Conservation (phyloP, 2,113 vertebrate genomes). For the Mellivora capensis region DNA sequence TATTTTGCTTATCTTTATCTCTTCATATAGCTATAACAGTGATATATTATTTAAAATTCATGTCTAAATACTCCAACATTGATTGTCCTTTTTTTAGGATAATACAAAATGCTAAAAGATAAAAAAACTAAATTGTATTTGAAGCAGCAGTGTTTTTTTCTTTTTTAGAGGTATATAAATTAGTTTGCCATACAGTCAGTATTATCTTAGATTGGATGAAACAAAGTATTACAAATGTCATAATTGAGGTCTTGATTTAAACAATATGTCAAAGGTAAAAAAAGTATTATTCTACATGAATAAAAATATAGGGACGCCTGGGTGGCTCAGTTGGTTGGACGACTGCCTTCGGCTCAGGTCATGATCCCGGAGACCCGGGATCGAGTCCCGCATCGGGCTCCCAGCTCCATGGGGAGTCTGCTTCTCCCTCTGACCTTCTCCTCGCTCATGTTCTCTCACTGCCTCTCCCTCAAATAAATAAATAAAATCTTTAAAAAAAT, state of each 20-base stretch:
- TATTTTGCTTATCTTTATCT: not conserved
- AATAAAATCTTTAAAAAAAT: too few relatives aligned
- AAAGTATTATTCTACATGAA: not conserved
- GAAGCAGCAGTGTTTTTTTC: not conserved
- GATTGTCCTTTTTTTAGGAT: not conserved
- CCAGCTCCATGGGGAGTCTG: too few relatives aligned
- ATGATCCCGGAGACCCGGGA: too few relatives aligned
- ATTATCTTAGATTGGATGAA: not conserved
- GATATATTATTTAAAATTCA: not conserved
- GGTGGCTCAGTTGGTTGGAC: too few relatives aligned
- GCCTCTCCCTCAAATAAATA: too few relatives aligned
- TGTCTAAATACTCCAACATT: not conserved
- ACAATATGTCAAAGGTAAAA: not conserved
- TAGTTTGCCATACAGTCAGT: not conserved
- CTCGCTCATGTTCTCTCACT: too few relatives aligned
- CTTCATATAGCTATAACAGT: not conserved
- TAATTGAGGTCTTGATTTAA: not conserved
- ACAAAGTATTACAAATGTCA: not conserved
- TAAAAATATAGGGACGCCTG: too few relatives aligned
- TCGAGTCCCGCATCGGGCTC: too few relatives aligned
- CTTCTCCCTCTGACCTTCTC: too few relatives aligned
- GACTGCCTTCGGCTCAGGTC: too few relatives aligned
- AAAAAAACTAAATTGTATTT: not conserved
- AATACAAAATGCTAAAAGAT: not conserved
- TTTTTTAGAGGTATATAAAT: not conserved